A percentile compares a stretch with the other conserved stretches of the same genome.
phyloP scores from a whole-genome alignment of 2,797 vertebrate species.

The Pangasius krempfi region DNA sequence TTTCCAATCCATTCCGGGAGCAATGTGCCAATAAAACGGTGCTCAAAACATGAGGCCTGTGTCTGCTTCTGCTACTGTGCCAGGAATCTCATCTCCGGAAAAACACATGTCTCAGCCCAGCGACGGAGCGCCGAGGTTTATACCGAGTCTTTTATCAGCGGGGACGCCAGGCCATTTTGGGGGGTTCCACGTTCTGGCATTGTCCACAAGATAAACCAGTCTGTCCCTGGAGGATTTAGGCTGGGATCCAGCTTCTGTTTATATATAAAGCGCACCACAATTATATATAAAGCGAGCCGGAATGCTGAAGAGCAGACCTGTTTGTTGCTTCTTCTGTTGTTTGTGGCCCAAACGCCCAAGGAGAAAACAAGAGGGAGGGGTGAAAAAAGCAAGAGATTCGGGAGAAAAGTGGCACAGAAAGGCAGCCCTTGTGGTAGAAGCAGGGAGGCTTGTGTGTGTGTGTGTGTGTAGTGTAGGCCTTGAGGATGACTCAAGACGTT shows the following conservation, averaged over 20 bases:
- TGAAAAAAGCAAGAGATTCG: slow-evolving; percentile 33
- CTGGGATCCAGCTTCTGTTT: slow-evolving; percentile 19
- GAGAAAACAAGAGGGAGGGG: slow-evolving; percentile 44
- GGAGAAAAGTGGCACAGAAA: slow-evolving; percentile 21
- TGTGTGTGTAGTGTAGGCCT: slow-evolving; percentile 51
- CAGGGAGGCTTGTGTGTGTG: slow-evolving; percentile 44
- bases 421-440: slow-evolving; percentile 51
- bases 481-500: slow-evolving; percentile 58
- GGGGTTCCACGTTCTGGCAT: slow-evolving; percentile 39
- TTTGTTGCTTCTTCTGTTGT: slow-evolving; percentile 41
- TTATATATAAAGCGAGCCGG: slow-evolving; percentile 31
- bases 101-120: slow-evolving; percentile 49
- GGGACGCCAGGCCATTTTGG: slow-evolving; percentile 23
- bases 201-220: slow-evolving; percentile 46
- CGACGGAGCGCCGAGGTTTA: slow-evolving; percentile 31
- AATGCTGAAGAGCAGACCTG: slow-evolving; percentile 23
- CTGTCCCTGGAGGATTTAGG: slow-evolving; percentile 31
- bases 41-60: slow-evolving; percentile 51
- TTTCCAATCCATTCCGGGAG: slow-evolving; percentile 61
- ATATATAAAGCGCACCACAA: slow-evolving; percentile 18
- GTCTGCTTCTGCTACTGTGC: slow-evolving; percentile 58
- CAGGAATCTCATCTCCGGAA: slow-evolving; percentile 61
- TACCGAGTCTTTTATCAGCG: slow-evolving; percentile 46
- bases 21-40: slow-evolving; percentile 51
- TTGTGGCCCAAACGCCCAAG: slow-evolving; percentile 26